Conservation (phyloP, 2,888 invertebrate genomes). For the Cephus rjabovi region DNA sequence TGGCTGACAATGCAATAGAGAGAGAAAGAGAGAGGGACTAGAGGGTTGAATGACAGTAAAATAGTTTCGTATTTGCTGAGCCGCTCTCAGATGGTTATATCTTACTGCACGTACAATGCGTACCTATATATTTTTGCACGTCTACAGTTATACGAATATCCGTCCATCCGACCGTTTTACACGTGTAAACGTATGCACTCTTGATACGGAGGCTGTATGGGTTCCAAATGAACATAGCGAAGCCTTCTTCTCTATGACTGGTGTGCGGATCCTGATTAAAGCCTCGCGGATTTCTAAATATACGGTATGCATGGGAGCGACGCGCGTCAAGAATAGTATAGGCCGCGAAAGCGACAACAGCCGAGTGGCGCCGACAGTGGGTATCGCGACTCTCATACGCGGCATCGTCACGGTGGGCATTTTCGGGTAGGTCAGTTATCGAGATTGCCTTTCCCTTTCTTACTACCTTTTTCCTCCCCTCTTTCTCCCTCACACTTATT, state of each 20-base stretch:
- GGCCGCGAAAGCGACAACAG: conserved; percentile 27
- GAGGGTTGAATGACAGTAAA: conserved; percentile 30
- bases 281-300: conserved; percentile 46
- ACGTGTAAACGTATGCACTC: background rate
- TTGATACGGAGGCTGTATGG: background rate
- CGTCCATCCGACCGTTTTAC: conserved; percentile 21
- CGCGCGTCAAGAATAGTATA: conserved; percentile 41
- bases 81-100: conserved; percentile 23
- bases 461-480: background rate
- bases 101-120: background rate
- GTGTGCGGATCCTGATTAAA: conserved; percentile 40
- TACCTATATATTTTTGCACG: conserved; percentile 5
- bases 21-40: conserved; percentile 13
- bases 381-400: conserved; percentile 36
- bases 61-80: conserved; percentile 40
- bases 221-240: background rate
- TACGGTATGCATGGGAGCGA: conserved; percentile 23
- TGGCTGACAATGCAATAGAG: conserved; percentile 21
- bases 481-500: conserved; percentile 20
- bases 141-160: conserved; percentile 8
- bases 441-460: conserved; percentile 9
- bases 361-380: conserved; percentile 30
- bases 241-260: background rate
- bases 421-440: conserved; percentile 45
- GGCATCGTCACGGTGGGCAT: conserved; percentile 27